These are phyloP conservation scores for Lasioglossum baleicum DNA, from an alignment of 1,140 invertebrate species.

Conservation along the genomic window DNA sequence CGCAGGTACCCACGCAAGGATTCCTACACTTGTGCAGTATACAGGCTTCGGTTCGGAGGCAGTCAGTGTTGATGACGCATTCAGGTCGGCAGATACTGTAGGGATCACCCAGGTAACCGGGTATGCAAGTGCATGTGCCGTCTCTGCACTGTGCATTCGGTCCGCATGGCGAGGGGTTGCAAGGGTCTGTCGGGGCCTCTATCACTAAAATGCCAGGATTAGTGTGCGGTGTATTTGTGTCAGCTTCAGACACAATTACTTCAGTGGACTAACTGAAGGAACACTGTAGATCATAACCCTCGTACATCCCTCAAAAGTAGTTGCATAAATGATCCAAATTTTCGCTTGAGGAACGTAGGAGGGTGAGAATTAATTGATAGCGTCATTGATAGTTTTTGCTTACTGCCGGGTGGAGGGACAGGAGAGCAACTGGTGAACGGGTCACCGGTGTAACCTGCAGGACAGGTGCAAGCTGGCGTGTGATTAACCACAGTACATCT, in stretches of 20 bases:
- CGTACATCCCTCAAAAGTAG: too few relatives aligned
- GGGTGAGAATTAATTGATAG: too few relatives aligned
- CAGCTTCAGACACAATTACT: too few relatives aligned
- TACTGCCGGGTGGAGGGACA: conserved; percentile 22
- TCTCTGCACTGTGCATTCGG: conserved; percentile 83
- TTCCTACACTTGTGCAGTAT: conserved; percentile 85
- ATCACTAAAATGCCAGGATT: conserved; percentile 17
- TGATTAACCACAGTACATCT: conserved; percentile 82
- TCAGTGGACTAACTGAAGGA: too few relatives aligned
- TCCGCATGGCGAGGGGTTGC: conserved; percentile 85
- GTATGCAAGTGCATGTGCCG: conserved; percentile 83
- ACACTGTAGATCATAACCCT: too few relatives aligned
- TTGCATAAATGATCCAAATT: background rate
- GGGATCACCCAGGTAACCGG: conserved; percentile 85
- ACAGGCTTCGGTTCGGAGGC: conserved; percentile 86
- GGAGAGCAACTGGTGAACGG: conserved; percentile 73
- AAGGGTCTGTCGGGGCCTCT: conserved; percentile 78
- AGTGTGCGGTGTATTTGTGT: background rate
- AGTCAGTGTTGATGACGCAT: conserved; percentile 87
- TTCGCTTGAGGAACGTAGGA: too few relatives aligned
- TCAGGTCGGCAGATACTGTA: conserved; percentile 84
- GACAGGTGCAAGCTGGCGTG: conserved; percentile 82
- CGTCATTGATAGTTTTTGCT: background rate
- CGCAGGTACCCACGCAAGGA: conserved; percentile 87
- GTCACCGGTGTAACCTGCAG: conserved; percentile 81